Evolutionary conservation across 2,888 invertebrate genomes (phyloP), one percentile per base, ranked within the genome.

Genomic region (Hypselothyrea guttata): DNA sequence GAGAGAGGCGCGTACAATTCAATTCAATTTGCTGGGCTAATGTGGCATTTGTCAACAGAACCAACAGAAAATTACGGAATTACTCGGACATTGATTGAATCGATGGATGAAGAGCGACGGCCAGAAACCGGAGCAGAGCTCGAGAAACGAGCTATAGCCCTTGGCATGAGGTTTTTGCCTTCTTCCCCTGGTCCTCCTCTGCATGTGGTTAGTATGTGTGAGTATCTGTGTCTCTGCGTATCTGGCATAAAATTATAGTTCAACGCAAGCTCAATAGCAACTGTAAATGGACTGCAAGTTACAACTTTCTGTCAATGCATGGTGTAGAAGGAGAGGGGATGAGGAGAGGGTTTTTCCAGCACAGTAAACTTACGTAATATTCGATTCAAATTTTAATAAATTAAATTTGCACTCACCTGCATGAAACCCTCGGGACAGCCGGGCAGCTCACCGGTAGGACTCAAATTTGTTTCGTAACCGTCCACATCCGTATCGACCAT

Each of bases 371-470:
- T 63, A 82, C 68, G 59, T 78, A 78, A 76, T 75, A 76, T 68
- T 68, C 64, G 82, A 78, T 78, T 71, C 47, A 64, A 76, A 65
- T 69, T 68, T 56, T 78, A 78, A 75, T 68, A 75, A 70, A 78
- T 71, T 58, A 65, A 46, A 67, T 61, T 66, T 55, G 44, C 54
- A 78, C 79, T 94, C 77, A 96, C 92, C 91, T 96, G 95, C 93
- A 96, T 94, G 90, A 95, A 96, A 47, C 96, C 96, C 88, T 96
- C 96, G 9, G 96, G 95, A 89, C 97, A 97, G 75, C 95, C 95
- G 84, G 95, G 93, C 68, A 92, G 88, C 59, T 93, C 94, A 42
- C 94, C 93, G 31, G 88, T 86, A 42, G 90, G 89, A 76, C 88
- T 90, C 42, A 90, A 85, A 86, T 88, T 90, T 58, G 88, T 83